These are phyloP conservation scores for Neofelis nebulosa DNA, from an alignment of 2,113 vertebrate species.

Conservation along the genomic window DNA sequence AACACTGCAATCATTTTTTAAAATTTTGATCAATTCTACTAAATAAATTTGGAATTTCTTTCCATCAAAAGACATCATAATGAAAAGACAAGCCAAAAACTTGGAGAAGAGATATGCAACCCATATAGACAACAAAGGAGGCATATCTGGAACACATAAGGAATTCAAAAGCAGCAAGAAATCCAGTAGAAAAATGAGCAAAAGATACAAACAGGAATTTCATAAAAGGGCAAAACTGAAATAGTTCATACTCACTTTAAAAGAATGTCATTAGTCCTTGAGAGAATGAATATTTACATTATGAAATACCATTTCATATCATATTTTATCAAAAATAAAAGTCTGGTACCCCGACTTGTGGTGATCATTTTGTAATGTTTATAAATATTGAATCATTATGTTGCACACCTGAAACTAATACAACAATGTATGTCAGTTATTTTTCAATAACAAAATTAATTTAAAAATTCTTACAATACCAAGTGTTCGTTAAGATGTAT, in stretches of 20 bases:
- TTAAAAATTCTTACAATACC: background rate
- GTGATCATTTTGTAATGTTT: background rate
- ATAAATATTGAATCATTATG: background rate
- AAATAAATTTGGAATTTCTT: conserved; percentile 8
- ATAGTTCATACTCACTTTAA: background rate
- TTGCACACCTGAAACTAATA: background rate
- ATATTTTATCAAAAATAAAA: background rate
- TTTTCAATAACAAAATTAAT: background rate
- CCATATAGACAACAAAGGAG: background rate
- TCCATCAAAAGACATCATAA: background rate
- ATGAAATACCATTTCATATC: background rate
- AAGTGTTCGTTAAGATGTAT: background rate
- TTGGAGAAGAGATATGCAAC: background rate
- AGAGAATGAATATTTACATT: background rate
- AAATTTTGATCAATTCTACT: background rate
- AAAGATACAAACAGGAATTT: background rate
- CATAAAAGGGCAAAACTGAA: background rate
- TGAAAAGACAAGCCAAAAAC: background rate
- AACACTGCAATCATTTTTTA: background rate
- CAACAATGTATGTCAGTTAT: background rate
- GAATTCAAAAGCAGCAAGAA: background rate
- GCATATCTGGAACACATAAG: background rate
- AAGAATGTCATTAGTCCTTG: background rate
- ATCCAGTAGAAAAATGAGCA: background rate
- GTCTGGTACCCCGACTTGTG: background rate